Evolutionary conservation across 1,140 invertebrate species (phyloP), one percentile per base, ranked within the genome.

Genomic region (Thaumetopoea pityocampa): DNA sequence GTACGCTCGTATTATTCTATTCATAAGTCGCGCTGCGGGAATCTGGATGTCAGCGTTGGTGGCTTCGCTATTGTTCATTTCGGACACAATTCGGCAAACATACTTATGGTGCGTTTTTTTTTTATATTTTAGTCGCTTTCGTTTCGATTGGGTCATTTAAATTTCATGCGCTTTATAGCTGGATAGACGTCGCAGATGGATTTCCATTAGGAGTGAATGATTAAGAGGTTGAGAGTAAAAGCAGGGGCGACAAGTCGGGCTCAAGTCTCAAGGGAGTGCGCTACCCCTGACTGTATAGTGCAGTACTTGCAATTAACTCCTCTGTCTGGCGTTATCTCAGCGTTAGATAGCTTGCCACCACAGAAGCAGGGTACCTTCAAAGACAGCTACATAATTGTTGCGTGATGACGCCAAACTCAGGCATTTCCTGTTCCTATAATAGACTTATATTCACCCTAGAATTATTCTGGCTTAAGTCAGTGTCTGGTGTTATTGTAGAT

Each of bases 141-240:
- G 43, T 44, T 52, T 57, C 36, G 63, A 64, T 55, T 63, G 54
- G 53, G 52, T 67, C 70, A 77, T 74, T 71, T 71, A 77, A 82
- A 82, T 82, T 76, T 76, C 61, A 82, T 78, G 69, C 66, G 64
- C 64, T 76, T 76, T 71, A 78, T 71, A 64, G 65, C 52, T 42
- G 55, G 33, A 46, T 52, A 56, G 42, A 63, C 57, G 61, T 68
- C 55, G 50, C 47, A 56, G 62, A 73, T 69, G 66, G 61, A 45
- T 70, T 72, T 72, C 67, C 71, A 76, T 80, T 77, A 80, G 62
- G 52, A 68, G 63, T 76, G 60, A 82, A 78, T 77, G 74, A 78
- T 79, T 79, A 73, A 73, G 71, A 69, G 63, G 56, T 60, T 34
- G 53, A 36, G 22, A 37, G 54, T 33, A 34, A 20, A 43, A 40